Evolutionary conservation across 2,888 invertebrate species (phyloP), one percentile per base, ranked within the genome.

Genomic region (Athrips mouffetella): DNA sequence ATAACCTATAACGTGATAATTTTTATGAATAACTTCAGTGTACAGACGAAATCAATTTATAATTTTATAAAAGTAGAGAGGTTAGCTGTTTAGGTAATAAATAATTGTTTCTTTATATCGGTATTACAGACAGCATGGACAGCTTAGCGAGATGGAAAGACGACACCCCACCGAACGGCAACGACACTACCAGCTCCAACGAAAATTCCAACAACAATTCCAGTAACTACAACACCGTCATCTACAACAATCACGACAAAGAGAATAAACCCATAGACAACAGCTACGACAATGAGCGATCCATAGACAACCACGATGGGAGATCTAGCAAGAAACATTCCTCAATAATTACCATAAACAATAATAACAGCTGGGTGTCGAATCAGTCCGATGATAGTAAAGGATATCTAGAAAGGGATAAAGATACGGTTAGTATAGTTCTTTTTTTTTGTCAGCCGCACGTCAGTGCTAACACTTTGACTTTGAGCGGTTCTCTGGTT

Each of bases 111-210:
- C n/a, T 5, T 2, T 10, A 15, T 2, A n/a, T 33, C 35, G 2
- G 11, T 21, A 5, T 37, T 29, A 47, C 88, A 90, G 80, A 89
- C 35, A 90, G 89, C 55, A 85, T 89, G 79, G 90, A 90, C 60
- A 89, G 88, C 60, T 72, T 89, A 29, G 90, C 86, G 10, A 68
- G 89, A 59, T 89, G 89, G 89, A 89, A 89, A 64, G 89, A 89
- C 62, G 89, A 89, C 62, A 89, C 88, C 0, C 89, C 89, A 3
- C 89, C 89, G 0, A 88, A 86, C 70, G 89, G 83, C 2, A 88
- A 89, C 64, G 89, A 89, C 58, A 76, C 85, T 1, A 80, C 80
- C 2, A 81, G 76, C 63, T 50, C 49, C 5, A 81, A 88, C 27
- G 82, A 82, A 56, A 73, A 67, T 60, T 83, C 83, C 0, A 78